Base-by-base conservation (phyloP, 2,113 vertebrate species). In the Phaetusa simplex region DNA sequence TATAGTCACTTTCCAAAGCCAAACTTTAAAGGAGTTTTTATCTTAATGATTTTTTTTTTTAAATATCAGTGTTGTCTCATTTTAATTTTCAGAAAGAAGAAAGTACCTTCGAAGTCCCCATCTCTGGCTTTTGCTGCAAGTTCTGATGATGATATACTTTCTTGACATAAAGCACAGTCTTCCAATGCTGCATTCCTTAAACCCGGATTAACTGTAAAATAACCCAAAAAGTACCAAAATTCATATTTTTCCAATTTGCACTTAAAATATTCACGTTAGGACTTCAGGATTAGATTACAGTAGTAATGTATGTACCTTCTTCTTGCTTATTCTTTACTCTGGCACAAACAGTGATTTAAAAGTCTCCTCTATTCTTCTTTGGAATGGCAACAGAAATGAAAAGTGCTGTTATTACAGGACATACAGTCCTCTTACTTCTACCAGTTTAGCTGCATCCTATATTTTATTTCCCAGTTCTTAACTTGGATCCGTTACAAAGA, bases 121-220 rank as follows among this genome's bases (percentile, higher is more conserved):
- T 99, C 99, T 52, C 98, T 97, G 88, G 99, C 98, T 97, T 99
- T 99, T 87, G 99, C 98, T 86, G 99, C 99, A 42, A 99, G 98
- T 94, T 99, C 99, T 7, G 99, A 99, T 91, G 99, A 99, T 9
- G 99, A 99, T 94, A 99, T 97, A 40, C 98, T 99, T 98, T 99
- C 99, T 96, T 99, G 99, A 98, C 99, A 99, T 69, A 99, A 98
- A 59, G 98, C 99, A 56, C 99, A 99, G 95, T 99, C 99, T 97
- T 99, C 99, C 89, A 99, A 61, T 64, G 98, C 98, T 1, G 98
- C 98, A 40, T 97, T 99, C 91, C 99, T 98, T 94, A 99, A 98
- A 59, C 98, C 98, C 64, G 99, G 99, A 72, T 98, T 99, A 95
- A 97, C 97, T 98, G 97, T 45, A 97, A 86, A 97, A 94, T 36